Conservation (phyloP, 2,113 vertebrate species). For the Actinemys pallida region DNA sequence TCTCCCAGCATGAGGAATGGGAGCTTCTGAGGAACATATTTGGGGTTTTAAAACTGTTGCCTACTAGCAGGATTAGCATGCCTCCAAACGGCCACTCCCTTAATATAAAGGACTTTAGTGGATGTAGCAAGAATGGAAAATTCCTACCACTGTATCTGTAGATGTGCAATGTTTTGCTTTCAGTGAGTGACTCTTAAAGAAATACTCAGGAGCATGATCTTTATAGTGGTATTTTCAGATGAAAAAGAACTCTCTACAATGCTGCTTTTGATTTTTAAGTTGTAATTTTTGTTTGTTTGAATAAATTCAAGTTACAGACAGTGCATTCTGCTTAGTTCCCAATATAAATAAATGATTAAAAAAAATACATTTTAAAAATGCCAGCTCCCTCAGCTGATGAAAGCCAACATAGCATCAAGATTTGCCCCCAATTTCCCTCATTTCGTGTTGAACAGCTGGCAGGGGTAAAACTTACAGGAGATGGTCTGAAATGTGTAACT, state of each 20-base stretch:
- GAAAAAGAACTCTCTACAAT: not conserved
- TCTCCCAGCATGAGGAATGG: not conserved
- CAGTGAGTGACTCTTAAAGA: not conserved
- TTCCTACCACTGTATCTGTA: not conserved
- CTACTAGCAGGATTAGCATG: not conserved
- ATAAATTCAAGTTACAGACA: not conserved
- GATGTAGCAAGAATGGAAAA: not conserved
- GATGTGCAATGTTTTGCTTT: not conserved
- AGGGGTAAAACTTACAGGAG: not conserved
- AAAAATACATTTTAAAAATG: not conserved
- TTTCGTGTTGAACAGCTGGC: fast-evolving
- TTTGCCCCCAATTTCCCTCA: not conserved
- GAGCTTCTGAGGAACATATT: not conserved
- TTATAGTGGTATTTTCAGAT: not conserved
- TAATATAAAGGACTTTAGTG: not conserved
- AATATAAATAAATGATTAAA: not conserved
- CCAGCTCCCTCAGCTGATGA: not conserved
- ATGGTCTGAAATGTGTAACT: not conserved
- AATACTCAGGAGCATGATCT: not conserved
- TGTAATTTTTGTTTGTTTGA: slow-evolving; percentile 4
- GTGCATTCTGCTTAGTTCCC: not conserved
- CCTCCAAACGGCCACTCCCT: not conserved
- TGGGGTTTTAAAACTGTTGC: not conserved
- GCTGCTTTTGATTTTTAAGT: slow-evolving; percentile 38
- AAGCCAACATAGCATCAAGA: fast-evolving